Evolutionary conservation across 2,797 vertebrate species (phyloP).

Genomic region (Moxostoma hubbsi): DNA sequence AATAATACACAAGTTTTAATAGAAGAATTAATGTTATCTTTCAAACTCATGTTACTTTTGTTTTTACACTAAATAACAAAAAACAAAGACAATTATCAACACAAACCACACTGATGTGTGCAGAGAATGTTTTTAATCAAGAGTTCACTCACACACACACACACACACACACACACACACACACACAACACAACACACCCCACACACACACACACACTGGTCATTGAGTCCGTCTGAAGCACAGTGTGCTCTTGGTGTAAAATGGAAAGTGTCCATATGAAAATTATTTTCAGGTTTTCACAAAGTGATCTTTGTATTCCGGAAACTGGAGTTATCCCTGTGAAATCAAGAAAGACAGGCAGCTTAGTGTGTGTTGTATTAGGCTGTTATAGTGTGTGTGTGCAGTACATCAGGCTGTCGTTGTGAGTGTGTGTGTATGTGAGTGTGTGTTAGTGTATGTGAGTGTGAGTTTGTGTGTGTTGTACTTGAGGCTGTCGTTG

Average conservation of each 20-base stretch:
- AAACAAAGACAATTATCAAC: no score
- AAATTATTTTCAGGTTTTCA: slow-evolving; percentile 55
- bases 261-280: slow-evolving; percentile 24
- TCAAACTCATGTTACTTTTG: no score
- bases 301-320: slow-evolving; percentile 79
- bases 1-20: no score
- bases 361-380: background rate
- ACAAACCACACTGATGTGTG: background rate
- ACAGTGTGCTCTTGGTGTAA: background rate
- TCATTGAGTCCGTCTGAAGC: background rate
- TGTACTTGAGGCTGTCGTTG: no score
- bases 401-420: no score
- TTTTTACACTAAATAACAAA: no score
- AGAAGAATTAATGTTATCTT: no score
- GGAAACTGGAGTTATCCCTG: slow-evolving; percentile 82
- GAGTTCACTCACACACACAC: background rate
- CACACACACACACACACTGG: background rate
- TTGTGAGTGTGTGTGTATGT: no score
- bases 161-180: background rate
- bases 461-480: no score
- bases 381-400: no score
- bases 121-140: background rate
- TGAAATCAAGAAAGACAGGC: slow-evolving; percentile 27
- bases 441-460: no score
- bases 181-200: background rate